A percentile compares a stretch with the other conserved stretches of the same genome.
These are phyloP conservation scores for Lepilemur septentrionalis DNA, from an alignment of 2,797 vertebrate species.

Conservation along the genomic window DNA sequence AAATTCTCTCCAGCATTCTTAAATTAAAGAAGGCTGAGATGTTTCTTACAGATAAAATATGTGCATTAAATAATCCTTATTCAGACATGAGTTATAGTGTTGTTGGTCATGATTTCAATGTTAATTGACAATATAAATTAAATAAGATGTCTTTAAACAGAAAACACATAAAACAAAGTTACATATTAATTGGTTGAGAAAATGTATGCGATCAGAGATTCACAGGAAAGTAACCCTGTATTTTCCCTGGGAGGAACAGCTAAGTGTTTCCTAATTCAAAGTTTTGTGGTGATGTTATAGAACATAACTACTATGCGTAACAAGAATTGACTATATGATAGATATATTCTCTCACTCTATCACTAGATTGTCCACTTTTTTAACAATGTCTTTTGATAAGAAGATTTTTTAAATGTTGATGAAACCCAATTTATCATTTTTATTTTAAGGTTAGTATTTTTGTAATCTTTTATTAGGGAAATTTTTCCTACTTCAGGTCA, in stretches of 20 bases:
- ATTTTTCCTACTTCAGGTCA: neutral
- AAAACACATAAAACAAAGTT: too few relatives aligned
- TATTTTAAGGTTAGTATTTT: neutral
- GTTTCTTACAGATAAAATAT: too few relatives aligned
- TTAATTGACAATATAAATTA: too few relatives aligned
- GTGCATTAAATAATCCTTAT: too few relatives aligned
- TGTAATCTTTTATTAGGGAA: neutral
- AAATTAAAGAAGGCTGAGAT: neutral
- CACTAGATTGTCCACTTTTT: neutral
- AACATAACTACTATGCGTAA: neutral
- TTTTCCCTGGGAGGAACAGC: neutral
- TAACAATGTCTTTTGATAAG: neutral
- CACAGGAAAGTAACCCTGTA: neutral
- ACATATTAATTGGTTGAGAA: too few relatives aligned
- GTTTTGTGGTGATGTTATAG: neutral
- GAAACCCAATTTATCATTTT: neutral
- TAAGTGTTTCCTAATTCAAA: conserved; percentile 1
- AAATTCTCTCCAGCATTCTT: neutral
- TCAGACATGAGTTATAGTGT: too few relatives aligned
- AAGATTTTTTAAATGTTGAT: neutral
- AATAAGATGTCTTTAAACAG: too few relatives aligned
- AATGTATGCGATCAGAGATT: neutral
- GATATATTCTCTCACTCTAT: neutral
- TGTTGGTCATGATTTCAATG: too few relatives aligned
- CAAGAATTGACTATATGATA: neutral